Percentiles rank a stretch among this genome's conserved stretches.
phyloP scores from a whole-genome alignment of 2,113 vertebrate genomes.

The Melanerpes formicivorus region DNA sequence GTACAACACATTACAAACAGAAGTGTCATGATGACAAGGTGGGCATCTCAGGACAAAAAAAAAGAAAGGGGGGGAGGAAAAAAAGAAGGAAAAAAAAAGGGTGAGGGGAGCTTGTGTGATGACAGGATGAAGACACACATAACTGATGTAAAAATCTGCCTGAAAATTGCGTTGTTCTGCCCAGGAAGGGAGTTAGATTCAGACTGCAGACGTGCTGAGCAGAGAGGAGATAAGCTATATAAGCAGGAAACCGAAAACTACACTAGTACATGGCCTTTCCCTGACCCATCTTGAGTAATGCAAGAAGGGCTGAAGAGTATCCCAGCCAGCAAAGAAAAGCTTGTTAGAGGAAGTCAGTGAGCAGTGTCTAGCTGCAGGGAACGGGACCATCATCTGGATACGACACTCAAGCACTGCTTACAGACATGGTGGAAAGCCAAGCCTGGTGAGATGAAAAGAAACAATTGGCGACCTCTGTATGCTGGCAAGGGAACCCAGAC shows the following conservation, averaged over 20 bases:
- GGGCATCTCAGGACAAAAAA: background rate
- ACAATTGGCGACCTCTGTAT: background rate
- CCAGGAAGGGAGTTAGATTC: background rate
- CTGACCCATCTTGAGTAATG: background rate
- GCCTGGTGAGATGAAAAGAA: background rate
- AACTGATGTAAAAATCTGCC: background rate
- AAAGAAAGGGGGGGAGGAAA: background rate
- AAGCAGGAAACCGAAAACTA: background rate
- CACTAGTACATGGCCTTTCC: background rate
- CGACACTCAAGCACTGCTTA: background rate
- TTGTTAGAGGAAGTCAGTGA: constrained; percentile 25
- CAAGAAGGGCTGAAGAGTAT: background rate
- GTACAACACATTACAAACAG: background rate
- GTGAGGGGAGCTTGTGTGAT: no score
- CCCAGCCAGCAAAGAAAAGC: background rate
- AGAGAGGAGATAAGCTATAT: background rate
- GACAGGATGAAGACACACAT: background rate
- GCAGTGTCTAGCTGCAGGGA: background rate
- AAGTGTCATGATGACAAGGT: background rate
- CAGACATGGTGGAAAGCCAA: background rate
- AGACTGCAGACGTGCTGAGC: background rate
- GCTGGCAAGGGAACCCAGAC: background rate
- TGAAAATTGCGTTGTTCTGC: background rate
- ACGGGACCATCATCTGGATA: background rate
- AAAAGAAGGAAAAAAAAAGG: background rate